A percentile compares a stretch with the other conserved stretches of the same genome.
These are phyloP conservation scores for Coelopa pilipes DNA, from an alignment of 2,888 invertebrate species.

Conservation along the genomic window DNA sequence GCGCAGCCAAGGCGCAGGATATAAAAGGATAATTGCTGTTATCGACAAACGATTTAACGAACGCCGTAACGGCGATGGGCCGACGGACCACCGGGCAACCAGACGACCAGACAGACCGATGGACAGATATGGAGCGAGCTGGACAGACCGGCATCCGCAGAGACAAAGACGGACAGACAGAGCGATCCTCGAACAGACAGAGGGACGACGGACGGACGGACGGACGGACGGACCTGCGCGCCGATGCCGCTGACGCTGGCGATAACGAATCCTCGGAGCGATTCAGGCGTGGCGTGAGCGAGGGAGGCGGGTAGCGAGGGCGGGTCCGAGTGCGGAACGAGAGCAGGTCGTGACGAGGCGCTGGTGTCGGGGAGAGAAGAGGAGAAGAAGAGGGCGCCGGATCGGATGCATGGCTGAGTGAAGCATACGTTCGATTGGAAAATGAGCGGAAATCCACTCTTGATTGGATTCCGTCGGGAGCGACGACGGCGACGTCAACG, in stretches of 20 bases:
- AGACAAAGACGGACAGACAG: background rate
- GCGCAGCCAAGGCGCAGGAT: constrained; percentile 38
- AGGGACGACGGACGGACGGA: background rate
- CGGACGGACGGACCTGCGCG: background rate
- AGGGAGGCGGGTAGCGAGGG: constrained; percentile 16
- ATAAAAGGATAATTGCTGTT: constrained; percentile 59
- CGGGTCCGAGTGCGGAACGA: background rate
- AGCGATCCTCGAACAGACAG: background rate
- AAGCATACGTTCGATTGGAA: constrained; percentile 31
- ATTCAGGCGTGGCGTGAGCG: background rate
- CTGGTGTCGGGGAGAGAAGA: too few species aligned
- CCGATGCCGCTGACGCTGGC: constrained; percentile 20
- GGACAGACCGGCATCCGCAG: too few species aligned
- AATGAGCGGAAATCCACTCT: constrained; percentile 37
- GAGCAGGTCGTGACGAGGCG: background rate
- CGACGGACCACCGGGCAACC: background rate
- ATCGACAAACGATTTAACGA: constrained; percentile 55
- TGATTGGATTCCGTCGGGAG: constrained; percentile 55
- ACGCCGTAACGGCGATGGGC: constrained; percentile 9
- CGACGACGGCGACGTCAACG: constrained; percentile 20
- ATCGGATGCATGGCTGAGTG: constrained; percentile 20
- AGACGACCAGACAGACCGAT: background rate
- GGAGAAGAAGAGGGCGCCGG: background rate
- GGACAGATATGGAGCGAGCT: too few species aligned
- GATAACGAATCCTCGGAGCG: constrained; percentile 18